These are phyloP conservation scores for Eucera pruinosa DNA, from an alignment of 2,888 invertebrate genomes.

Conservation along the genomic window DNA sequence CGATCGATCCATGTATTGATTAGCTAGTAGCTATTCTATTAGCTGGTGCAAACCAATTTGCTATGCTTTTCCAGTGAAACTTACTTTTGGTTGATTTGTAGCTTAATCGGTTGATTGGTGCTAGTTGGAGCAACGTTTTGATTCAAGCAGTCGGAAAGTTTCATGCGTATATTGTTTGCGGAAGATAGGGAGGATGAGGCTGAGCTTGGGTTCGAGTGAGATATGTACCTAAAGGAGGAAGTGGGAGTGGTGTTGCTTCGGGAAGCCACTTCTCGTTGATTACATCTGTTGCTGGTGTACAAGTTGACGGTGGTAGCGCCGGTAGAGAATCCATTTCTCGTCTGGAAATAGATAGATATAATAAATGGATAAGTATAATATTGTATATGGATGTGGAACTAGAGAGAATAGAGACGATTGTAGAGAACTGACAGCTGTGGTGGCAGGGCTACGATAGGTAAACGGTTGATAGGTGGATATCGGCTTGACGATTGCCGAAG, in stretches of 20 bases:
- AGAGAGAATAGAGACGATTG: too few relatives aligned
- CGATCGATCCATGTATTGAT: background rate
- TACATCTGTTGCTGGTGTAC: constrained; percentile 78
- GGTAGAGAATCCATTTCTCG: constrained; percentile 79
- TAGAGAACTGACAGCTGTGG: constrained; percentile 72
- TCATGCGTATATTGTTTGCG: constrained; percentile 76
- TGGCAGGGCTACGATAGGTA: constrained; percentile 79
- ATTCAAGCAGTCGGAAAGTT: constrained; percentile 78
- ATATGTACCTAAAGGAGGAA: constrained; percentile 78
- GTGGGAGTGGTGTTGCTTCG: constrained; percentile 78
- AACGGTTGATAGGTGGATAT: constrained; percentile 79
- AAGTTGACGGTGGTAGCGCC: constrained; percentile 81
- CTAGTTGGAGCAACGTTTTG: constrained; percentile 73
- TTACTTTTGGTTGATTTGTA: constrained; percentile 80
- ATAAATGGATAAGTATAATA: background rate
- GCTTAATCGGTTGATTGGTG: constrained; percentile 79
- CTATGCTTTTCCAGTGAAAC: too few relatives aligned
- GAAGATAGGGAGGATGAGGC: constrained; percentile 72
- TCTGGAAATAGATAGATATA: constrained; percentile 48
- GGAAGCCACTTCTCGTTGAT: constrained; percentile 73
- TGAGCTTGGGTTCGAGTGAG: constrained; percentile 73
- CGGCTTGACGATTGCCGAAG: constrained; percentile 85
- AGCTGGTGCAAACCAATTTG: too few relatives aligned
- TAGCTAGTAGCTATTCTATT: too few relatives aligned
- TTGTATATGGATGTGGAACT: too few relatives aligned